These are phyloP conservation scores for Dicentrarchus labrax DNA, from an alignment of 2,113 vertebrate genomes.

Conservation along the genomic window DNA sequence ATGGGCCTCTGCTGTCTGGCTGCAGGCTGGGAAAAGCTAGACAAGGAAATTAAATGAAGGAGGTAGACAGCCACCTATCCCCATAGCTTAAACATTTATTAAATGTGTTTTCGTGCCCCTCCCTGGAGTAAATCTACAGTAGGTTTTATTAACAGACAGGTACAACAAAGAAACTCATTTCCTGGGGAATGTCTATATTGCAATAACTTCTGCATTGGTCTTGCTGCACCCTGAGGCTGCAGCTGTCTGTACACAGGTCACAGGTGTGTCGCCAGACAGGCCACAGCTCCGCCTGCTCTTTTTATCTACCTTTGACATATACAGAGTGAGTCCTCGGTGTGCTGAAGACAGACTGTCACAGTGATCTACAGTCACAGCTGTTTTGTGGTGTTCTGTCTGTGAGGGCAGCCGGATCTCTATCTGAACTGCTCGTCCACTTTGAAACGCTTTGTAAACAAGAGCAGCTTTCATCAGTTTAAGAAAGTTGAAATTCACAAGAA, in stretches of 20 bases:
- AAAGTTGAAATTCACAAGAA: neutral
- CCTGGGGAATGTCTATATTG: conserved; percentile 38
- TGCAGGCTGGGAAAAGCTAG: conserved; percentile 27
- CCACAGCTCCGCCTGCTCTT: neutral
- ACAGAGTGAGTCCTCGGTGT: neutral
- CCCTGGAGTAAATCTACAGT: neutral
- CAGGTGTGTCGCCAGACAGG: conserved; percentile 53
- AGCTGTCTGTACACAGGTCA: conserved; percentile 20
- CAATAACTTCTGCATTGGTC: conserved; percentile 18
- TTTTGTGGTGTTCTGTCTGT: neutral
- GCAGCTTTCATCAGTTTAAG: neutral
- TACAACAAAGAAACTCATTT: conserved; percentile 57
- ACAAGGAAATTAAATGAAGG: conserved; percentile 43
- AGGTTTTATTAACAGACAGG: conserved; percentile 51
- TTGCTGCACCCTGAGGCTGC: conserved; percentile 38
- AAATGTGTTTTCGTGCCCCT: conserved; percentile 19
- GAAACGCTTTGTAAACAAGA: conserved; percentile 9
- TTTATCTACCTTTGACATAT: conserved; percentile 1
- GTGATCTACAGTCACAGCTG: conserved; percentile 17
- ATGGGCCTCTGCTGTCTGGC: conserved; percentile 33
- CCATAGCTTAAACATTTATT: conserved; percentile 3
- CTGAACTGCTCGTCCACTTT: neutral
- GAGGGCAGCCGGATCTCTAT: neutral
- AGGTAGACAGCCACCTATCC: conserved; percentile 21
- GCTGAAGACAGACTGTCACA: neutral